Evolutionary conservation across 2,113 vertebrate genomes (phyloP).

Genomic region (Daphoenositta chrysoptera): DNA sequence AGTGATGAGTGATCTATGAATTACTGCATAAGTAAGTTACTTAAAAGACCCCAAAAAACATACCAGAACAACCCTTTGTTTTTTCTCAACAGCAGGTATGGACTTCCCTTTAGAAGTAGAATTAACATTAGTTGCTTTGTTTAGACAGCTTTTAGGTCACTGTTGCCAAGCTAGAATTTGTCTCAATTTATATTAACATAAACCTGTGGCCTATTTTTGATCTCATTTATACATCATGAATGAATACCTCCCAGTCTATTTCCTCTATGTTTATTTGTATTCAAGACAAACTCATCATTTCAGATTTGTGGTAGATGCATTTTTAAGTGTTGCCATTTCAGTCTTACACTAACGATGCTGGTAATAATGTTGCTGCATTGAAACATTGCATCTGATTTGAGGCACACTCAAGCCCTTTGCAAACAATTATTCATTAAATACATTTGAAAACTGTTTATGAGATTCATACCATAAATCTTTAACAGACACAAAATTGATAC

Average conservation of each 20-base stretch:
- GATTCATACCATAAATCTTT: neutral
- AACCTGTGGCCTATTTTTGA: neutral
- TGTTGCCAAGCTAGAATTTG: neutral
- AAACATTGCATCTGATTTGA: neutral
- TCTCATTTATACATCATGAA: neutral
- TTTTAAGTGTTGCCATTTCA: conserved; percentile 34
- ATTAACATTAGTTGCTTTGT: neutral
- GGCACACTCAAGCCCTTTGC: neutral
- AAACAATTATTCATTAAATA: neutral
- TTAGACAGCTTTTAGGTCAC: neutral
- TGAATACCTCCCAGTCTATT: neutral
- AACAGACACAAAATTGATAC: neutral
- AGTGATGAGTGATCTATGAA: neutral
- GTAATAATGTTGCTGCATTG: neutral
- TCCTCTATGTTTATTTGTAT: neutral
- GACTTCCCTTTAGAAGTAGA: neutral
- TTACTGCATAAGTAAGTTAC: neutral
- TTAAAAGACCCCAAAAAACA: neutral
- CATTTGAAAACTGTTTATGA: neutral
- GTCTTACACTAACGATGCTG: neutral
- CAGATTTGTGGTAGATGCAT: neutral
- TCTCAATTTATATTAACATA: neutral
- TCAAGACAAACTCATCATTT: conserved; percentile 21
- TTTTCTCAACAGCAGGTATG: neutral
- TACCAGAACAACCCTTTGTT: neutral